These are phyloP conservation scores for Meiosimyza platycephala DNA, from an alignment of 2,888 invertebrate genomes.

Conservation along the genomic window DNA sequence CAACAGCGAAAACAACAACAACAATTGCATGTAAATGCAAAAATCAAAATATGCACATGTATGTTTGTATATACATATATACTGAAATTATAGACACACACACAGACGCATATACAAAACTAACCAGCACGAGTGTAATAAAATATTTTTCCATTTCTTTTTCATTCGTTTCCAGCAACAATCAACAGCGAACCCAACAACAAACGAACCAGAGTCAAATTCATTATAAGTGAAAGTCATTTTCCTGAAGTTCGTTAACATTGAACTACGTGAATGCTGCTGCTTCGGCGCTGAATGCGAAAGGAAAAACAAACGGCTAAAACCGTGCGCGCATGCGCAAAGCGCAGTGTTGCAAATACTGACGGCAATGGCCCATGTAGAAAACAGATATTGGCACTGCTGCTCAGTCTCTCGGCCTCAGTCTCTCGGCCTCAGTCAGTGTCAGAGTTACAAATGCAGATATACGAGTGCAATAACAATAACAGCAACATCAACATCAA, in stretches of 20 bases:
- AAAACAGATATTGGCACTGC: background rate
- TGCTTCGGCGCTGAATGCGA: conserved; percentile 21
- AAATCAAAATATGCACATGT: background rate
- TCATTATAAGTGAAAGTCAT: conserved; percentile 65
- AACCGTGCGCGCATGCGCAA: conserved; percentile 5
- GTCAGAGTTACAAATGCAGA: background rate
- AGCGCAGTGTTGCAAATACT: conserved; percentile 6
- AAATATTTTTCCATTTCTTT: conserved; percentile 37
- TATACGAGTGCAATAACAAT: conserved; percentile 1
- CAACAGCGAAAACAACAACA: conserved; percentile 43
- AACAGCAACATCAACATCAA: conserved; percentile 37
- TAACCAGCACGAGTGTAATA: conserved; percentile 35
- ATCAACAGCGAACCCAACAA: conserved; percentile 42
- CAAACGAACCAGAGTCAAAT: conserved; percentile 58
- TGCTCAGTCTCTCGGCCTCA: background rate
- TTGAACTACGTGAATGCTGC: conserved; percentile 61
- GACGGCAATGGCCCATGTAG: background rate
- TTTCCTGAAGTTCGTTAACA: conserved; percentile 62
- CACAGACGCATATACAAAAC: background rate
- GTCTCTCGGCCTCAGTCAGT: background rate
- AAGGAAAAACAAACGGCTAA: conserved; percentile 32
- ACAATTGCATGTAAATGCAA: background rate
- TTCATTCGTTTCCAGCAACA: conserved; percentile 32
- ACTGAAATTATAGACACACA: conserved; percentile 8
- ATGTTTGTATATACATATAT: background rate